Evolutionary conservation across 2,113 vertebrate genomes (phyloP), one percentile per base, ranked within the genome.

Genomic region (Odontesthes bonariensis): DNA sequence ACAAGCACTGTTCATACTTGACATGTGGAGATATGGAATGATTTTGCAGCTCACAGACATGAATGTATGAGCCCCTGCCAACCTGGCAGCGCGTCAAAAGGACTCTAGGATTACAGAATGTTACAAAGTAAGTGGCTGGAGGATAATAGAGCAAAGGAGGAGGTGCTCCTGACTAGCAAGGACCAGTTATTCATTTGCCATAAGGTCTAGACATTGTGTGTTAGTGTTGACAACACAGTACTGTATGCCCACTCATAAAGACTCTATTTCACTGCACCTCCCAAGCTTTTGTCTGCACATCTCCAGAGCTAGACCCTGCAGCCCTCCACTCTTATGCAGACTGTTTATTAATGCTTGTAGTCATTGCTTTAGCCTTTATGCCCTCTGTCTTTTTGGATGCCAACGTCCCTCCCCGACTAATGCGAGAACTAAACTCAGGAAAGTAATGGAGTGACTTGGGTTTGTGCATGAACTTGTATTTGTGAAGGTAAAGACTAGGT

Each of bases 311-410:
- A 3, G 10, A 82, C 67, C 73, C 27, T 4, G 53, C 19, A 13
- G 56, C 54, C 53, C 61, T 88, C 32, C 42, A 57, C 58, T 66
- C 59, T 62, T n/a, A 35, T 19, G 53, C 38, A 38, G 46, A 56
- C 61, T 65, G 69, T 83, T 49, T 38, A 56, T 90, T 54, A 80
- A 42, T 14, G 27, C 69, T 33, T 53, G 63, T 65, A n/a, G 56
- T 13, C 10, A 82, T 79, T 74, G 56, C 82, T 87, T 83, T 75
- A 74, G 75, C 80, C 83, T 86, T 80, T 84, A 83, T 58, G 11
- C 69, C 59, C 52, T 68, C 64, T 23, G 27, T 46, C 23, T 67
- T 44, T 62, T 0, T 40, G 69, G 81, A 77, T 20, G 19, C 68
- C 65, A 35, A 11, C 38, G 54, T 61, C 57, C 16, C 32, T 66